Percentiles rank a stretch among this genome's conserved stretches.
Evolutionary conservation across 2,113 vertebrate genomes (phyloP).

Genomic region (Crotophaga sulcirostris): DNA sequence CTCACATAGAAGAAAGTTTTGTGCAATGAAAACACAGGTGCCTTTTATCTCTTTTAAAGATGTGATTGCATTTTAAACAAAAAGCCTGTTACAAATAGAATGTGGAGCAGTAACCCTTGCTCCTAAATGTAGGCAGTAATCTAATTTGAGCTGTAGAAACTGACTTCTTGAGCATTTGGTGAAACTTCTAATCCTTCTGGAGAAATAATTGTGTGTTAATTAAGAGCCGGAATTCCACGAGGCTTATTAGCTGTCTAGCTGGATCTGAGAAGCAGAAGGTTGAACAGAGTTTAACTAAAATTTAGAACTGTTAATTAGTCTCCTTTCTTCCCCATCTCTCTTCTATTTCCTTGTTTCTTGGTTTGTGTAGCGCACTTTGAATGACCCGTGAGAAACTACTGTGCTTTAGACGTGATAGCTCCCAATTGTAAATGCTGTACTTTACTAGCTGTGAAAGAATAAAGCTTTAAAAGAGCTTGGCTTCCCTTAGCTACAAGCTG

Average conservation of each 20-base stretch:
- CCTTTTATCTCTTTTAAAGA: not conserved
- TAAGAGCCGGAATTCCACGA: conserved; percentile 31
- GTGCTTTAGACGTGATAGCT: conserved; percentile 54
- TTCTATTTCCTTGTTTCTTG: conserved; percentile 35
- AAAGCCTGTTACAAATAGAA: not conserved
- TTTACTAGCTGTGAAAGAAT: conserved; percentile 54
- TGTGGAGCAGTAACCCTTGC: conserved; percentile 1
- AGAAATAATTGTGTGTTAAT: conserved; percentile 54
- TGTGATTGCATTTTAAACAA: not conserved
- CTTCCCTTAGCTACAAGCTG: conserved; percentile 42
- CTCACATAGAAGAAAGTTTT: not conserved
- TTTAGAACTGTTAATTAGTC: conserved; percentile 54
- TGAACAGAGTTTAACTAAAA: conserved; percentile 60
- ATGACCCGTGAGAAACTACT: conserved; percentile 54
- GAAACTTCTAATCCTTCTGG: conserved; percentile 41
- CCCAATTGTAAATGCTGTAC: conserved; percentile 45
- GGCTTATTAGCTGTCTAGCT: conserved; percentile 56
- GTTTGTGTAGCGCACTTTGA: conserved; percentile 42
- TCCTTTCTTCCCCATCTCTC: conserved; percentile 12
- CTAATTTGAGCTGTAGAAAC: conserved; percentile 32
- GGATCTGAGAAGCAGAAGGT: conserved; percentile 47
- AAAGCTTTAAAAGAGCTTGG: conserved; percentile 52
- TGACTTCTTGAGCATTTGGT: conserved; percentile 56
- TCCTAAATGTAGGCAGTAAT: conserved; percentile 7
- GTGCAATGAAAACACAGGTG: not conserved